These are phyloP conservation scores for Anorthoa munda DNA, from an alignment of 2,888 invertebrate species.

Conservation along the genomic window DNA sequence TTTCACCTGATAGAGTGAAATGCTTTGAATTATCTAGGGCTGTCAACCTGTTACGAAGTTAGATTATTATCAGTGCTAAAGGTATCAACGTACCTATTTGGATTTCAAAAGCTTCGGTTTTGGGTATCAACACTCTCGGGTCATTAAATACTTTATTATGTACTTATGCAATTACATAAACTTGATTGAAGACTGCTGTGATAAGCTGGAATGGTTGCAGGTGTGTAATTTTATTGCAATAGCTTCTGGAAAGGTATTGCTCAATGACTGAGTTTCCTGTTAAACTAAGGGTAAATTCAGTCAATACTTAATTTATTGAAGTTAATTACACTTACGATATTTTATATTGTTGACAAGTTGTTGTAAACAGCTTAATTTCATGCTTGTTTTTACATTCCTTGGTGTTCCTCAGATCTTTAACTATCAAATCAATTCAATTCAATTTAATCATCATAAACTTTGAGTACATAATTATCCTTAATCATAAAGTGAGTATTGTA, in stretches of 20 bases:
- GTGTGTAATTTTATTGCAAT: not conserved
- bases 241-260: not conserved
- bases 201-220: not conserved
- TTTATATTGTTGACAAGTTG: not conserved
- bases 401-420: not conserved
- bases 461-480: no score
- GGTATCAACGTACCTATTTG: constrained; percentile 25
- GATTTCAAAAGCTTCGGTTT: constrained; percentile 34
- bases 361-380: no score
- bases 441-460: no score
- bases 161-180: not conserved
- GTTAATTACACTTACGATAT: no score
- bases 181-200: not conserved
- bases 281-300: no score
- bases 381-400: not conserved
- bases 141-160: not conserved
- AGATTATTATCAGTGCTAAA: constrained; percentile 49
- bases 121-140: constrained; percentile 8
- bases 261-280: no score
- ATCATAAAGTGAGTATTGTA: no score
- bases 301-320: no score
- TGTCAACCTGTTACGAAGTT: constrained; percentile 44
- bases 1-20: constrained; percentile 68
- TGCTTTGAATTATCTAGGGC: constrained; percentile 64
- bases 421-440: no score